Base-by-base conservation (phyloP, 2,113 vertebrate genomes). In the Calyptommatus sinebrachiatus region DNA sequence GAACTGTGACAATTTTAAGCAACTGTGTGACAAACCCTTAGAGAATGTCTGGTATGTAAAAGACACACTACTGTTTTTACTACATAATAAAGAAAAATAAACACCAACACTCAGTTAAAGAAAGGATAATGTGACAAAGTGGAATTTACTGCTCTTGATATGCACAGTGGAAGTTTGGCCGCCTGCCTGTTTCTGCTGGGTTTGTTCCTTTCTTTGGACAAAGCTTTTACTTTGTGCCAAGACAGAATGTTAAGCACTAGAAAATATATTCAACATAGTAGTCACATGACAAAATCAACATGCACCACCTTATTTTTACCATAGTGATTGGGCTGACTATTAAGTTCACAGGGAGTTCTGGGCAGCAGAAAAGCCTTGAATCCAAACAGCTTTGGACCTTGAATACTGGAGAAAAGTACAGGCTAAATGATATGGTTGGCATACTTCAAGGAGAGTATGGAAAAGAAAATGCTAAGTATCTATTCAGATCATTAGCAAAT, bases 241-340 rank as follows among this genome's bases (percentile, higher is more conserved):
- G 66, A 46, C 18, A 74, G 77, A 18, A 77, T 45, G 12, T 74
- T 61, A 53, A 14, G 2, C 7, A 62, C 8, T 73, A 0, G 20
- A 78, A 63, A 2, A 45, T 57, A 74, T 81, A 76, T 78, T 69
- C 78, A 57, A 75, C 71, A 57, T 8, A 31, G 76, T 21, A 1
- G 78, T 10, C 7, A 50, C 14, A 81, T 29, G 22, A 75, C 82
- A 78, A 12, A 65, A 1, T 2, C 78, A 0, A 21, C 71, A 22
- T 53, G 83, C 79, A 80, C 28, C 50, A 21, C 66, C 28, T 5
- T 29, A 45, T 29, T 68, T 22, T 31, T 24, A 3, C 77, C 6
- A 7, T 61, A 77, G 41, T 50, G 63, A 12, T 75, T 84, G 4
- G 71, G 21, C 85, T 81, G 77, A 80, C 35, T 29, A 48, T 63